Evolutionary conservation across 1,140 invertebrate species (phyloP).

Genomic region (Drosophila funebris): DNA sequence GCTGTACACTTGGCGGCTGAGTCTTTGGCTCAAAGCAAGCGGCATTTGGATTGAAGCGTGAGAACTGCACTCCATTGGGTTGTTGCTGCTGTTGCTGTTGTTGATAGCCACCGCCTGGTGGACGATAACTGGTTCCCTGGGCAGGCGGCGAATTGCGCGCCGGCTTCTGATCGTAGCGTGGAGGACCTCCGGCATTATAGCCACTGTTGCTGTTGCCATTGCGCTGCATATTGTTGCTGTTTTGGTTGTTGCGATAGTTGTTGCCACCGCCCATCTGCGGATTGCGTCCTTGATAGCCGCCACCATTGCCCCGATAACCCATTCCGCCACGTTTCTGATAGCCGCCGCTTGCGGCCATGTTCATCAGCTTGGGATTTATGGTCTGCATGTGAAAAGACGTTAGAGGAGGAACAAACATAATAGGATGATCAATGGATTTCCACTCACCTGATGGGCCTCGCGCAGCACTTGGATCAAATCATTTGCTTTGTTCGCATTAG

Average conservation of each 20-base stretch:
- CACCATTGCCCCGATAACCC: slow-evolving; percentile 59
- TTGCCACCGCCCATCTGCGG: slow-evolving; percentile 62
- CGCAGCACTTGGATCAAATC: slow-evolving; percentile 96
- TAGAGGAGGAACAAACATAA: too few species aligned
- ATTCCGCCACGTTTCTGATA: slow-evolving; percentile 79
- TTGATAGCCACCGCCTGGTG: slow-evolving; percentile 55
- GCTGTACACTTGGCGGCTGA: slow-evolving; percentile 31
- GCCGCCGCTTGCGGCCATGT: slow-evolving; percentile 84
- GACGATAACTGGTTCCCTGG: slow-evolving; percentile 56
- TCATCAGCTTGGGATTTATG: slow-evolving; percentile 86
- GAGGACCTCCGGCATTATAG: slow-evolving; percentile 41
- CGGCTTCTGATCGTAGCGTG: slow-evolving; percentile 64
- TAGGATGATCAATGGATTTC: too few species aligned
- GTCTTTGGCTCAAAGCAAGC: slow-evolving; percentile 70
- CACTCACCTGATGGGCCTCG: slow-evolving; percentile 95
- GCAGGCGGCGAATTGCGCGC: slow-evolving; percentile 57
- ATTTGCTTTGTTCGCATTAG: slow-evolving; percentile 95
- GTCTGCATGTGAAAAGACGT: slow-evolving; percentile 74
- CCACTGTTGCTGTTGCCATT: slow-evolving; percentile 42
- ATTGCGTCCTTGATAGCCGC: slow-evolving; percentile 68
- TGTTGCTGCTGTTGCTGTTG: slow-evolving; percentile 33
- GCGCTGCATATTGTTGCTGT: slow-evolving; percentile 55
- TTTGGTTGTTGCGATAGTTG: slow-evolving; percentile 67
- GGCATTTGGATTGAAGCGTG: slow-evolving; percentile 70
- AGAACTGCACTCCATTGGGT: slow-evolving; percentile 56